Conservation (phyloP, 2,888 invertebrate genomes). For the Nemurella pictetii region DNA sequence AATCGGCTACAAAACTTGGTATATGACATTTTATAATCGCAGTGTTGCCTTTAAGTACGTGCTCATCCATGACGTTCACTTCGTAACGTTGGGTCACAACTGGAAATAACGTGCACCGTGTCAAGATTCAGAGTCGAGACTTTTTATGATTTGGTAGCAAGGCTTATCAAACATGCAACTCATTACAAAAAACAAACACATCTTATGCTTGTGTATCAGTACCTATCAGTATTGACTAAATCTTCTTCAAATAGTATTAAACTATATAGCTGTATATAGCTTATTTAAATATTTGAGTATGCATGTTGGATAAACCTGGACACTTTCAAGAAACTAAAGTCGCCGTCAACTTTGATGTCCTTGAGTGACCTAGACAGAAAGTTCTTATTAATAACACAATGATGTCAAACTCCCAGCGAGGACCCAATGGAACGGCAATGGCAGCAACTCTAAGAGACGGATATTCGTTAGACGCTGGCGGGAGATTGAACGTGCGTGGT, state of each 20-base stretch:
- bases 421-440: neutral
- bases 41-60: slow-evolving; percentile 86
- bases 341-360: neutral
- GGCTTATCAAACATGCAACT: slow-evolving; percentile 14
- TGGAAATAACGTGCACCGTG: slow-evolving; percentile 56
- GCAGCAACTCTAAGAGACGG: neutral
- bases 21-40: slow-evolving; percentile 92
- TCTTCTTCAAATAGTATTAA: too few species aligned
- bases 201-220: too few species aligned
- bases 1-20: slow-evolving; percentile 91
- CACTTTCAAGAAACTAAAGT: neutral
- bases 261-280: too few species aligned
- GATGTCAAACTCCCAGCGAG: neutral
- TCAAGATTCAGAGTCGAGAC: neutral
- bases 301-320: neutral
- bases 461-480: neutral
- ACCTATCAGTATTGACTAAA: too few species aligned
- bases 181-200: slow-evolving; percentile 3
- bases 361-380: neutral
- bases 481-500: slow-evolving; percentile 2
- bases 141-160: neutral
- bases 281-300: neutral
- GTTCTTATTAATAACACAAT: neutral
- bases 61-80: slow-evolving; percentile 91
- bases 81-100: slow-evolving; percentile 89